phyloP scores from a whole-genome alignment of 1,140 invertebrate species.

The Amyelois transitella region DNA sequence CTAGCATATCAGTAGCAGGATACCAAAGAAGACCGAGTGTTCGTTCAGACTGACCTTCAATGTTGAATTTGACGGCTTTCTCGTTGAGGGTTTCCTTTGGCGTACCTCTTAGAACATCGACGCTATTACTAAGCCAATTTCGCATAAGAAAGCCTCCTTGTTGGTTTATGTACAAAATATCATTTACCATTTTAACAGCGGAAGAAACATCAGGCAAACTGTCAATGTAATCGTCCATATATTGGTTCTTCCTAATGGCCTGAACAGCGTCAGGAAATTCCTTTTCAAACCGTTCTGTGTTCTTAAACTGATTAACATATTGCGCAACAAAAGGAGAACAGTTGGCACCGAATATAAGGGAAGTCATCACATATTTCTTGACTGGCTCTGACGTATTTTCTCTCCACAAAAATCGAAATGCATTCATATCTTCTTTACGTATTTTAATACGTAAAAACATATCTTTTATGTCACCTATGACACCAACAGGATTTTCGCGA shows the following conservation, averaged over 20 bases:
- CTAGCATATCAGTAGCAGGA: neutral
- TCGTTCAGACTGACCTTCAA: neutral
- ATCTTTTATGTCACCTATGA: neutral
- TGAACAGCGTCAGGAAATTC: neutral
- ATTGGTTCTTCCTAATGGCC: neutral
- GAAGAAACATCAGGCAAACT: neutral
- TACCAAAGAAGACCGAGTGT: constrained; percentile 6
- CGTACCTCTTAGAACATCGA: neutral
- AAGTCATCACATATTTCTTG: constrained; percentile 14
- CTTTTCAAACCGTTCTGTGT: constrained; percentile 2
- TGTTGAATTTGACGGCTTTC: constrained; percentile 3
- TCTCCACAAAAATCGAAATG: constrained; percentile 13
- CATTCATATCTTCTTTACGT: constrained; percentile 3
- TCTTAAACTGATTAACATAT: constrained; percentile 21
- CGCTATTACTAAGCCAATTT: constrained; percentile 2
- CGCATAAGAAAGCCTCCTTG: neutral
- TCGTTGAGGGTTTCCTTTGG: constrained; percentile 1
- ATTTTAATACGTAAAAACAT: neutral
- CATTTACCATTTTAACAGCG: neutral
- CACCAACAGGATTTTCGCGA: neutral
- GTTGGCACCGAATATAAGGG: constrained; percentile 19
- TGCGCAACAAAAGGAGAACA: constrained; percentile 18
- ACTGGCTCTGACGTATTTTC: neutral
- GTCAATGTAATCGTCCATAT: constrained; percentile 3
- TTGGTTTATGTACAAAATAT: neutral